A percentile compares a stretch with the other conserved stretches of the same genome.
phyloP scores from a whole-genome alignment of 2,113 vertebrate genomes.

The Pelobates fuscus region DNA sequence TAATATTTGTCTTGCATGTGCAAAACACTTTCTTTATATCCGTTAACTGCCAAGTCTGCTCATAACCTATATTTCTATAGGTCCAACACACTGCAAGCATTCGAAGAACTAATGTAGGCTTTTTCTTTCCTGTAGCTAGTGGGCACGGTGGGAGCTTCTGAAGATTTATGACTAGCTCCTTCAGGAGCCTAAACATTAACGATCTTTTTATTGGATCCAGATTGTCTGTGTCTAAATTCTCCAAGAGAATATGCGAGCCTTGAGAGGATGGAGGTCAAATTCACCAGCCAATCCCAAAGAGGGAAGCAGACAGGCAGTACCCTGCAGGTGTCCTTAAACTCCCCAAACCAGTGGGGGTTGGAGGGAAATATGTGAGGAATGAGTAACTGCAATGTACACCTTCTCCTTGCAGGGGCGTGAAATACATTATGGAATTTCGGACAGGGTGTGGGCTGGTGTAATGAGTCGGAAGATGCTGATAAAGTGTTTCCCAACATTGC shows the following conservation, averaged over 20 bases:
- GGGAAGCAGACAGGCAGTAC: neutral
- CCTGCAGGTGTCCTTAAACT: slow-evolving; percentile 29
- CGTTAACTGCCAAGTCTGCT: too few relatives aligned
- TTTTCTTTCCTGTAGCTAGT: neutral
- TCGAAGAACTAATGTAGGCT: neutral
- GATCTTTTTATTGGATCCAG: slow-evolving; percentile 36
- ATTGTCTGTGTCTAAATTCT: slow-evolving; percentile 23
- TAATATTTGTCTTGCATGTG: neutral
- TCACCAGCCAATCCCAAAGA: neutral
- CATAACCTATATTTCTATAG: too few relatives aligned
- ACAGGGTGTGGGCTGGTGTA: neutral
- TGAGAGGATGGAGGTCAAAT: slow-evolving; percentile 1
- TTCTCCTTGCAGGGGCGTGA: neutral
- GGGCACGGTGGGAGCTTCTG: neutral
- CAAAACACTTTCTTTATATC: too few relatives aligned
- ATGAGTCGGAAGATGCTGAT: neutral
- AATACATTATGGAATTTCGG: neutral
- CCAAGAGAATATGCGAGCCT: neutral
- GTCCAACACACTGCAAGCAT: too few relatives aligned
- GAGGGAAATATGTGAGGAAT: slow-evolving; percentile 12
- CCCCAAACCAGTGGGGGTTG: neutral
- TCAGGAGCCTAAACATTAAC: slow-evolving; percentile 21
- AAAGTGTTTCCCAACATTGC: neutral
- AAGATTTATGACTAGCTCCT: neutral
- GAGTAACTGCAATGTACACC: neutral